Evolutionary conservation across 2,888 invertebrate genomes (phyloP).

Genomic region (Lottia scabra): DNA sequence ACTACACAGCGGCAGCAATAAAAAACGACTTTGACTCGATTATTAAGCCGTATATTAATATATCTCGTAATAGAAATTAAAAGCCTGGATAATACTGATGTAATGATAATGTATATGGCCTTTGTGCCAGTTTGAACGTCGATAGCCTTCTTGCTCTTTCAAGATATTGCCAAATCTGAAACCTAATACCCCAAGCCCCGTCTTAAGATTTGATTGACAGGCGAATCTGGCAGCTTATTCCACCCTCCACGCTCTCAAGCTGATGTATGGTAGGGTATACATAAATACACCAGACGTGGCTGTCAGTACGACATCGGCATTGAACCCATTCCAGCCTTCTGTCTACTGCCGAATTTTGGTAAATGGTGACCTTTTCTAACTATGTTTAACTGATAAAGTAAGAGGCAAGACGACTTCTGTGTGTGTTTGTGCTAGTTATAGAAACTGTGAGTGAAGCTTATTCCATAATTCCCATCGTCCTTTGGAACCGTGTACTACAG

Average conservation of each 20-base stretch:
- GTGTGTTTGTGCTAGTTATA: constrained; percentile 78
- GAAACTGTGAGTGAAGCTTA: constrained; percentile 3
- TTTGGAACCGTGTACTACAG: too few species aligned
- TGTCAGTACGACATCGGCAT: not conserved
- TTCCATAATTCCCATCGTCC: too few species aligned
- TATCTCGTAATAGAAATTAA: too few species aligned
- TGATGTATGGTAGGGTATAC: not conserved
- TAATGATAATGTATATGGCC: not conserved
- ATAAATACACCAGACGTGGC: not conserved
- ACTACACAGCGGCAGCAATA: too few species aligned
- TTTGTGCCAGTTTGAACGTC: not conserved
- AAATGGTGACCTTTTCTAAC: not conserved
- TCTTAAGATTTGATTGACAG: not conserved
- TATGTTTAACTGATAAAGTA: not conserved
- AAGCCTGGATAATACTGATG: too few species aligned
- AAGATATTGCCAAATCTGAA: constrained; percentile 1
- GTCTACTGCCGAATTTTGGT: not conserved
- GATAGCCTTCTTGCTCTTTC: not conserved
- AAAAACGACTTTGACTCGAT: too few species aligned
- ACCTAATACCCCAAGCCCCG: constrained; percentile 1
- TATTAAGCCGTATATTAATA: too few species aligned
- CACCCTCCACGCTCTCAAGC: not conserved
- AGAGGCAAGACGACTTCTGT: too few species aligned
- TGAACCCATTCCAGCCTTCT: not conserved
- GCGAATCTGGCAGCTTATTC: not conserved